Conservation (phyloP, 2,797 vertebrate genomes). For the Halcyon smyrnensis region DNA sequence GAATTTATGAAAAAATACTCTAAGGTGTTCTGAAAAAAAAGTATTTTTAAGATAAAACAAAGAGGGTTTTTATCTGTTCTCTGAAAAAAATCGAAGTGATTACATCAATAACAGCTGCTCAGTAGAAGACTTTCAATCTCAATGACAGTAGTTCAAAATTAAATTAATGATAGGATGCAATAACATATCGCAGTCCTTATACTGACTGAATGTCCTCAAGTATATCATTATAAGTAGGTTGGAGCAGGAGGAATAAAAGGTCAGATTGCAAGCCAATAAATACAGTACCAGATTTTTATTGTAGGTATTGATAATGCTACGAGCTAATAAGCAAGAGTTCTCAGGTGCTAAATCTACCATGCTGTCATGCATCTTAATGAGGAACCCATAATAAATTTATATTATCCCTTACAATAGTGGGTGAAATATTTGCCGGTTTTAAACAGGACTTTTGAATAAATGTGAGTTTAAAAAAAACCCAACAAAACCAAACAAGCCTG, state of each 20-base stretch:
- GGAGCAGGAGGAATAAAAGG: not conserved
- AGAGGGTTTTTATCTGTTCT: not conserved
- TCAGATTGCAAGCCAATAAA: not conserved
- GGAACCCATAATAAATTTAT: not conserved
- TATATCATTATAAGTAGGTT: not conserved
- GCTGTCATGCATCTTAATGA: not conserved
- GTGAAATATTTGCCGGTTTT: not conserved
- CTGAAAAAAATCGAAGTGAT: not conserved
- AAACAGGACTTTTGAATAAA: not conserved
- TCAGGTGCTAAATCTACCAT: not conserved
- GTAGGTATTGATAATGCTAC: not conserved
- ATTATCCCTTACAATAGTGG: not conserved
- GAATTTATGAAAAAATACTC: not conserved
- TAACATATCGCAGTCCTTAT: not conserved
- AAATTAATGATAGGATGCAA: not conserved
- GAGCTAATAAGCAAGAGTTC: not conserved
- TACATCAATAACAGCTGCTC: not conserved
- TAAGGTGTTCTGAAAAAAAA: not conserved
- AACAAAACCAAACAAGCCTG: not conserved
- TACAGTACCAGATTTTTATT: not conserved
- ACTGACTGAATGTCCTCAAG: not conserved
- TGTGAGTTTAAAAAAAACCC: not conserved
- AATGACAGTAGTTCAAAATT: not conserved
- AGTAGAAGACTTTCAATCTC: not conserved
- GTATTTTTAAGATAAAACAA: not conserved